Percentiles rank a stretch among this genome's conserved stretches.
These are phyloP conservation scores for Heliconius erato DNA, from an alignment of 2,888 invertebrate species.

Conservation along the genomic window DNA sequence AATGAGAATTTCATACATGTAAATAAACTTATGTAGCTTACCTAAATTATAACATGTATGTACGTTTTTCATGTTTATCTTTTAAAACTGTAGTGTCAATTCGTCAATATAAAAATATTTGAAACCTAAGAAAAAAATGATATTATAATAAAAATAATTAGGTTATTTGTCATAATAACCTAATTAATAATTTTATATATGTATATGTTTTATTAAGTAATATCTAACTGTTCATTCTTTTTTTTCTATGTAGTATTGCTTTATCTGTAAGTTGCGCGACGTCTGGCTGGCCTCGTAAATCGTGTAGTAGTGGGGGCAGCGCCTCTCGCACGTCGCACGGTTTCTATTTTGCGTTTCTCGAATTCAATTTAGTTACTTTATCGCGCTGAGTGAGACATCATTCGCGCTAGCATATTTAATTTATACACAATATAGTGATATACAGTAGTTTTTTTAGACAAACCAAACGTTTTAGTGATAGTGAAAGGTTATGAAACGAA, in stretches of 20 bases:
- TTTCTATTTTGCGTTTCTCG: constrained; percentile 85
- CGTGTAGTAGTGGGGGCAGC: constrained; percentile 76
- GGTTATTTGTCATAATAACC: too few relatives aligned
- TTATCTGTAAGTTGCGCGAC: constrained; percentile 68
- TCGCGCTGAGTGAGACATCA: constrained; percentile 74
- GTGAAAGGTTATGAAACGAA: constrained; percentile 67
- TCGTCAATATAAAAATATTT: too few relatives aligned
- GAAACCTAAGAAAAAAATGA: too few relatives aligned
- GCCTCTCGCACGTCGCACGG: constrained; percentile 80
- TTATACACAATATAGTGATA: constrained; percentile 72
- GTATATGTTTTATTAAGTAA: neutral
- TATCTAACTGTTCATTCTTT: neutral
- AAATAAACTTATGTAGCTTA: neutral
- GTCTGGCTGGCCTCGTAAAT: constrained; percentile 83
- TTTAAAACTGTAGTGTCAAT: too few relatives aligned
- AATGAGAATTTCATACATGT: neutral
- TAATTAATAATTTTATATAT: neutral
- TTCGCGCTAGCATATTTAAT: constrained; percentile 75
- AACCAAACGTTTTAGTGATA: constrained; percentile 62
- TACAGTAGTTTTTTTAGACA: constrained; percentile 66
- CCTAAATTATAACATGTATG: neutral
- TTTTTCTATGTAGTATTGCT: constrained; percentile 52
- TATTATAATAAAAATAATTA: too few relatives aligned
- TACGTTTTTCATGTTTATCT: too few relatives aligned
- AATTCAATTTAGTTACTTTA: constrained; percentile 81